A percentile compares a stretch with the other conserved stretches of the same genome.
Evolutionary conservation across 2,797 vertebrate genomes (phyloP).

Genomic region (Sternotherus odoratus): DNA sequence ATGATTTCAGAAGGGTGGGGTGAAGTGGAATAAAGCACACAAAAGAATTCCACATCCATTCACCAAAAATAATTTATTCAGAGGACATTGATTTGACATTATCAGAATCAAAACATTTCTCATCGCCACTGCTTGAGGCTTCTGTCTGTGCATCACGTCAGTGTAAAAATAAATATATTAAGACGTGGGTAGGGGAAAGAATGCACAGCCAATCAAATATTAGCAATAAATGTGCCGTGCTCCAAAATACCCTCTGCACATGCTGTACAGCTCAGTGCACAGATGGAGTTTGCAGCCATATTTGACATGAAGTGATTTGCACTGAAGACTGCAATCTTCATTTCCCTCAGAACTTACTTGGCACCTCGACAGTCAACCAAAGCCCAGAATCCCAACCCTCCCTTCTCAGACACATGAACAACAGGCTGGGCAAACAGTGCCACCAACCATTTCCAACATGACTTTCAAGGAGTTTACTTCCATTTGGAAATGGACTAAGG

Average conservation of each 20-base stretch:
- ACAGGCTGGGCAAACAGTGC: neutral
- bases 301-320: neutral
- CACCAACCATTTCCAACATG: constrained; percentile 3
- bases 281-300: neutral
- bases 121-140: neutral
- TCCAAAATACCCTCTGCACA: accelerated
- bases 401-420: neutral
- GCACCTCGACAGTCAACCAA: neutral
- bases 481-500: constrained; percentile 55
- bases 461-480: constrained; percentile 43
- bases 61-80: constrained; percentile 65
- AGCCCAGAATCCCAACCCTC: constrained; percentile 61
- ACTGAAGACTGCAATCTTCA: neutral
- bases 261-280: neutral
- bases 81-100: neutral
- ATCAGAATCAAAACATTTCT: constrained; percentile 19
- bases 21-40: neutral
- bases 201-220: accelerated
- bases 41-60: neutral
- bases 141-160: too few relatives aligned
- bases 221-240: neutral
- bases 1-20: accelerated
- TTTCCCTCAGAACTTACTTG: constrained; percentile 48
- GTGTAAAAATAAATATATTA: neutral
- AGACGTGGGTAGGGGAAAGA: accelerated